Evolutionary conservation across 1,140 invertebrate species (phyloP).

Genomic region (Potamilus streckersoni): DNA sequence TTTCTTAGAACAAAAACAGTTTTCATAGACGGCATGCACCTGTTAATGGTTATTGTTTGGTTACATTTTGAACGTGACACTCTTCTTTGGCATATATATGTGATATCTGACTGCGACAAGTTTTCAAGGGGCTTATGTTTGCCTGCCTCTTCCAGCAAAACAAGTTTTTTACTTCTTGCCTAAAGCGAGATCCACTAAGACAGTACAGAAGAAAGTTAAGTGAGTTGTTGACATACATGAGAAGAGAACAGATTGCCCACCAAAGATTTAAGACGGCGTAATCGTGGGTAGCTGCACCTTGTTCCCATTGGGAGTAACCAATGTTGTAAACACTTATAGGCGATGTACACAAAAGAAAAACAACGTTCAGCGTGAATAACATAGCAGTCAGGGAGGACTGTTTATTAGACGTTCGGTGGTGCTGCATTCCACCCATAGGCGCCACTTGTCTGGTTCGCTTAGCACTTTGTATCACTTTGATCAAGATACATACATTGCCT

Average conservation of each 20-base stretch:
- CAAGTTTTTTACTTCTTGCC: slow-evolving; percentile 33
- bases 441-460: slow-evolving; percentile 19
- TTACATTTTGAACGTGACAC: no score
- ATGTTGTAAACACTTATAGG: slow-evolving; percentile 46
- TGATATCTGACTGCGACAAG: no score
- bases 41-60: no score
- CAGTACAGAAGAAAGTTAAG: slow-evolving; percentile 57
- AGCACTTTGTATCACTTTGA: slow-evolving; percentile 23
- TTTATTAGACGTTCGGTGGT: slow-evolving; percentile 14
- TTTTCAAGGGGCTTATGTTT: no score
- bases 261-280: slow-evolving; percentile 20
- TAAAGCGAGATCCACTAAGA: slow-evolving; percentile 43
- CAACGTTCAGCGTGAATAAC: slow-evolving; percentile 36
- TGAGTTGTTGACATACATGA: slow-evolving; percentile 49
- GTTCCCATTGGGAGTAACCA: slow-evolving; percentile 28
- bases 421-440: slow-evolving; percentile 7
- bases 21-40: no score
- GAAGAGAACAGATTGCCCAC: slow-evolving; percentile 36
- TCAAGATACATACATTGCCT: slow-evolving; percentile 17
- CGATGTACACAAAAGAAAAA: slow-evolving; percentile 38
- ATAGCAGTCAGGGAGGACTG: slow-evolving; percentile 41
- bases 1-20: no score
- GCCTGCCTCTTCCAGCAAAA: not conserved
- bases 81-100: no score
- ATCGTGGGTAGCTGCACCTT: slow-evolving; percentile 2